Base-by-base conservation (phyloP, 2,888 invertebrate species). In the Tachina lurida region DNA sequence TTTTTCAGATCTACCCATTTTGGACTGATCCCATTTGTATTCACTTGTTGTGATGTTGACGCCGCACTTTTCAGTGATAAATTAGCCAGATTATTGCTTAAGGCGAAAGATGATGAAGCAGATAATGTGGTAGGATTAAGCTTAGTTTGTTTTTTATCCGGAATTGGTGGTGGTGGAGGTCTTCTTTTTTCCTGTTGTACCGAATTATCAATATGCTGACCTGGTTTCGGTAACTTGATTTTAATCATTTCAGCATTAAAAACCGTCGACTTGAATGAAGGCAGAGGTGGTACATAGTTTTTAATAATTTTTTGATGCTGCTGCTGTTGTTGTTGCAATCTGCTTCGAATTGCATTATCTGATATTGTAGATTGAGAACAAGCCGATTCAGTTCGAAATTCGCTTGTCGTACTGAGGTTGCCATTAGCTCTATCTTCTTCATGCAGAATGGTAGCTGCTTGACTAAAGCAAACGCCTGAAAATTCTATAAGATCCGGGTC, bases 301-400 rank as follows among this genome's bases (percentile, higher is more conserved):
- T 92, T 92, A 0, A 92, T 87, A 12, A 88, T 87, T 73, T 86
- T 87, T 12, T 87, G 85, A 62, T 90, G 89, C 74, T 87, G 88
- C 80, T 88, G 77, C 86, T 87, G n/a, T 73, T 85, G 79, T 56
- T 79, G 76, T 62, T 87, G 73, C 39, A 78, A 54, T 88, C 67
- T 87, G 87, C 77, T 74, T 19, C 79, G 75, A 45, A 43, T 56
- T 10, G 84, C 88, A 62, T 86, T 84, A 84, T 95, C 94, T 0
- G 96, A 96, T 89, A 95, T 95, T 15, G 96, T 96, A 0, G 96
- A 95, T 70, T 95, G 94, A 0, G 96, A 96, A 90, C 96, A 96
- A 60, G 95, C 95, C 0, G 96, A 96, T 88, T 95, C 96, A 94
- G 93, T 91, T 90, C 93, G 90, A 86, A 89, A 83, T 60, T 92